Evolutionary conservation across 1,140 invertebrate genomes (phyloP), one percentile per base, ranked within the genome.

Genomic region (Drosophila rhopaloa): DNA sequence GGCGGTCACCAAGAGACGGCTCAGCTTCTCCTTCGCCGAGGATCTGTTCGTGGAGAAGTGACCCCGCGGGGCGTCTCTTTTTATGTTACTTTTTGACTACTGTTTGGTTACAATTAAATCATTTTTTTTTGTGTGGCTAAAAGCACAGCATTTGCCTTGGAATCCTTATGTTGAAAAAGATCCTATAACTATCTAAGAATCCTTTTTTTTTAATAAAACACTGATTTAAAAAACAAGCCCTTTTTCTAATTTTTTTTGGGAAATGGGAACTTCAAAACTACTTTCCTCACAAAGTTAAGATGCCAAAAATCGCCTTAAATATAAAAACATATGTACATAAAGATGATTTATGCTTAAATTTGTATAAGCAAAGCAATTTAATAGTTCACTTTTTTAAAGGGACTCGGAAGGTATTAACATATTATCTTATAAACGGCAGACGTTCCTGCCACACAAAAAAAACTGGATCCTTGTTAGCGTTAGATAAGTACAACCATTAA

Each of bases 11-110:
- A 91, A 91, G 62, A 72, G 90, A 8, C 79, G 90, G 0, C 63
- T 91, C 6, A 89, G 84, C 41, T 91, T 91, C 76, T 91, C 90
- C 44, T 83, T 83, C 11, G 58, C 72, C 13, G 84, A 89, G 55
- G 83, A 88, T 13, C 47, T 54, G 16, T 79, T 83, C 14, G 76
- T 70, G 57, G 71, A 86, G 5, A 68, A 73, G 44, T 79, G 48
- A 72, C 10, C 50, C 14, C 16, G 0, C 7, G 13, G 10, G 3
- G 7, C 10, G 1, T 3, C 13, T 14, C 9, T 40, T 24, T 9
- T 9, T 8, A 5, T 38, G 41, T 50, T 41, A n/a, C 10, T 56
- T 54, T 38, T 32, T 50, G 16, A 40, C 47, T 19, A 19, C 16
- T 19, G n/a, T 71, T 71, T 19, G 27, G 32, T 32, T 65, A 54